phyloP scores from a whole-genome alignment of 2,888 invertebrate genomes.

The Drosophila mettleri region DNA sequence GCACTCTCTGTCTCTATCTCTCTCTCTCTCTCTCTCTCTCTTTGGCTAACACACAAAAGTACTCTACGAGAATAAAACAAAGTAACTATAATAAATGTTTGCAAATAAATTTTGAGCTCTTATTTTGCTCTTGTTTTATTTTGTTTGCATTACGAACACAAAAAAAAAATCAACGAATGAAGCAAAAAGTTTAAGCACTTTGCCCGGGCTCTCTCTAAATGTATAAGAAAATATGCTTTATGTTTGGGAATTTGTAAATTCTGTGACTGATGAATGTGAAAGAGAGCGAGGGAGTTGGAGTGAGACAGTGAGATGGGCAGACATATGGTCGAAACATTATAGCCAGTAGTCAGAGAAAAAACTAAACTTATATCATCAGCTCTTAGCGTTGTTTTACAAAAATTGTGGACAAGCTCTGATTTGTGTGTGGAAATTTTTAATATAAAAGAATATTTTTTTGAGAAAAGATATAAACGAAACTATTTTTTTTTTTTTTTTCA shows the following conservation, averaged over 20 bases:
- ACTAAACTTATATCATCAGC: constrained; percentile 10
- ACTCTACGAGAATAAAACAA: constrained; percentile 74
- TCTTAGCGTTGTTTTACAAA: constrained; percentile 10
- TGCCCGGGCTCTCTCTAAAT: constrained; percentile 38
- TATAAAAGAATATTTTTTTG: neutral
- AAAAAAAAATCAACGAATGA: constrained; percentile 15
- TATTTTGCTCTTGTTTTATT: constrained; percentile 39
- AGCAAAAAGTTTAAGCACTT: constrained; percentile 73
- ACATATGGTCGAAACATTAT: constrained; percentile 32
- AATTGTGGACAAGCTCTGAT: constrained; percentile 6
- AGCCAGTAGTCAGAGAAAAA: constrained; percentile 8
- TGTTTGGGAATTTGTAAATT: constrained; percentile 72
- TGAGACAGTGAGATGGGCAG: neutral
- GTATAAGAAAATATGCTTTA: constrained; percentile 76
- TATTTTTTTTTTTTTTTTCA: too few species aligned
- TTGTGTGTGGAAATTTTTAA: neutral
- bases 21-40: neutral
- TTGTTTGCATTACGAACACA: constrained; percentile 39
- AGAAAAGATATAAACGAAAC: neutral
- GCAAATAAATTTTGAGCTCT: constrained; percentile 79
- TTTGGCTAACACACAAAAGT: constrained; percentile 67
- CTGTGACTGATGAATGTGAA: constrained; percentile 67
- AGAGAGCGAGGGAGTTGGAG: neutral
- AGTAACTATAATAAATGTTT: constrained; percentile 80
- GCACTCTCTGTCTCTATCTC: neutral